Evolutionary conservation across 2,797 vertebrate genomes (phyloP).

Genomic region (Lagothrix lagotricha): DNA sequence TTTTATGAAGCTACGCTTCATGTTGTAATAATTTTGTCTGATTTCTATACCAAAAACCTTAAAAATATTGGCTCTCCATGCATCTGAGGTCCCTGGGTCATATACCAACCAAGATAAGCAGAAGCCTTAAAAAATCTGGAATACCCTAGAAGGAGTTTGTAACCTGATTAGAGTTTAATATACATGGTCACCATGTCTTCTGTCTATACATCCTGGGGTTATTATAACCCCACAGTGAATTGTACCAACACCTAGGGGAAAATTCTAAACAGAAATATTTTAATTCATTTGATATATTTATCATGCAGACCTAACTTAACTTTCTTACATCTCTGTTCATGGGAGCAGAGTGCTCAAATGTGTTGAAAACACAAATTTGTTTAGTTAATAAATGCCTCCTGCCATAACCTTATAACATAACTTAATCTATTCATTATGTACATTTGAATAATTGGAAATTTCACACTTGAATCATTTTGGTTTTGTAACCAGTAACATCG

Average conservation of each 20-base stretch:
- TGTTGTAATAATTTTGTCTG: neutral
- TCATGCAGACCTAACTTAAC: neutral
- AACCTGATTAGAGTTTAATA: neutral
- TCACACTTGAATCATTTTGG: conserved; percentile 25
- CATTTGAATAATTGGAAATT: conserved; percentile 1
- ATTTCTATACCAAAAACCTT: neutral
- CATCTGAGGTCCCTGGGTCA: neutral
- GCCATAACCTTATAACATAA: neutral
- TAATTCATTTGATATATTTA: neutral
- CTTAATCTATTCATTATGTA: neutral
- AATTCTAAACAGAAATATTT: neutral
- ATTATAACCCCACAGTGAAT: neutral
- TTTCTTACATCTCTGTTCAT: neutral
- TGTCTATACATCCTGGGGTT: neutral
- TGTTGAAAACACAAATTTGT: neutral
- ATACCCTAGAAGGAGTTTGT: neutral
- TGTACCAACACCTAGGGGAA: neutral
- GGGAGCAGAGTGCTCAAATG: neutral
- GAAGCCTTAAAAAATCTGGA: neutral
- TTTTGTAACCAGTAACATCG: neutral
- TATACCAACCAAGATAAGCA: neutral
- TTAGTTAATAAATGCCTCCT: neutral
- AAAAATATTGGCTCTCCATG: neutral
- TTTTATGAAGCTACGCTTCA: neutral
- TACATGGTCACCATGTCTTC: neutral